Conservation (phyloP, 2,797 vertebrate species). For the Enteromius argenteus region DNA sequence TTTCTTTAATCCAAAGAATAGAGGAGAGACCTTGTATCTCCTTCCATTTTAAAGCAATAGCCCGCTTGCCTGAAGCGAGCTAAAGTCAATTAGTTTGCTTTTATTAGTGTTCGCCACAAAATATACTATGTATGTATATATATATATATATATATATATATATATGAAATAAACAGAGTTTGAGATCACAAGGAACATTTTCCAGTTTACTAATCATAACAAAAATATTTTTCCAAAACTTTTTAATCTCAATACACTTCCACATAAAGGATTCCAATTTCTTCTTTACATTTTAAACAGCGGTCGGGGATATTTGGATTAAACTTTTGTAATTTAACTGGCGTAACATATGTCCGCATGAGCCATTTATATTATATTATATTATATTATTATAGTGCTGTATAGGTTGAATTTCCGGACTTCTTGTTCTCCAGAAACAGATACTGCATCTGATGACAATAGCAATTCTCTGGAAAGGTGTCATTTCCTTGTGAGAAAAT, state of each 20-base stretch:
- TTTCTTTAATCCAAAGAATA: neutral
- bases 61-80: neutral
- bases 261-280: neutral
- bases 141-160: neutral
- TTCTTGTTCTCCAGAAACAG: neutral
- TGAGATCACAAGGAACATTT: neutral
- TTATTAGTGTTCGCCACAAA: neutral
- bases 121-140: neutral
- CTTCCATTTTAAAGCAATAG: neutral
- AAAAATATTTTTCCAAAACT: neutral
- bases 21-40: neutral
- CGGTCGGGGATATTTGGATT: too few species aligned
- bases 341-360: too few species aligned
- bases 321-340: too few species aligned
- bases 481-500: conserved; percentile 47
- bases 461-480: conserved; percentile 26
- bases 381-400: neutral
- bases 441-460: conserved; percentile 22
- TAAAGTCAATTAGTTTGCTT: neutral
- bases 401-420: neutral
- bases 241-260: neutral
- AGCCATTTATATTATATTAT: neutral
- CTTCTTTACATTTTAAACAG: neutral
- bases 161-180: neutral
- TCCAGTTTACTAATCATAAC: neutral